These are phyloP conservation scores for Tachycineta bicolor DNA, from an alignment of 2,113 vertebrate genomes.

Conservation along the genomic window DNA sequence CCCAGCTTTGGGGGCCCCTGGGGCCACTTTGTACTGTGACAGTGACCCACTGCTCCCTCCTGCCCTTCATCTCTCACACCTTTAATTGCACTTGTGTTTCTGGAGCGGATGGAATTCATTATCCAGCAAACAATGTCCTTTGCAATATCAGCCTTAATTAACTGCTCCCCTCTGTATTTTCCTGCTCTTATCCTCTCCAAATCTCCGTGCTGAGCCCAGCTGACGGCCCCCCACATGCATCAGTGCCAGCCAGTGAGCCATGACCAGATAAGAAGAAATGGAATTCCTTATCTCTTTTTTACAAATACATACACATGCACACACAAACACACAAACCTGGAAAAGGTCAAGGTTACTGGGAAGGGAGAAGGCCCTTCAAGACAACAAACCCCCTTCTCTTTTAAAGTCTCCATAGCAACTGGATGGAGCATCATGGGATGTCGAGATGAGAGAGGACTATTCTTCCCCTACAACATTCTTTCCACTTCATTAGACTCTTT, in stretches of 20 bases:
- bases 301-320: not conserved
- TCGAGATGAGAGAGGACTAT: constrained; percentile 69
- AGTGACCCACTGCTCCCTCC: not conserved
- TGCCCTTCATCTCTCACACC: constrained; percentile 43
- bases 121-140: constrained; percentile 76
- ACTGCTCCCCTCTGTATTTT: constrained; percentile 66
- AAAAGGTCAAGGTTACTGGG: constrained; percentile 83
- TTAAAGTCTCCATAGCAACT: constrained; percentile 77
- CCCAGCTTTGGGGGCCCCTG: not conserved
- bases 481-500: constrained; percentile 83
- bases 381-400: constrained; percentile 67
- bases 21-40: not conserved
- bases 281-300: constrained; percentile 77
- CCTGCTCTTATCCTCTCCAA: constrained; percentile 67
- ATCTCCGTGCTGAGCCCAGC: constrained; percentile 46
- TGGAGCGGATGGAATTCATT: constrained; percentile 71
- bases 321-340: constrained; percentile 26
- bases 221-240: constrained; percentile 58
- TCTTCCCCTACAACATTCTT: constrained; percentile 72
- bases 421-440: constrained; percentile 73
- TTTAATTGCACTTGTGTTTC: constrained; percentile 71
- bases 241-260: constrained; percentile 66
- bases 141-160: constrained; percentile 79
- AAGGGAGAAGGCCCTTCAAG: constrained; percentile 74
- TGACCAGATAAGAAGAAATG: constrained; percentile 82